Conservation (phyloP, 2,113 vertebrate species). For the Empidonax traillii region DNA sequence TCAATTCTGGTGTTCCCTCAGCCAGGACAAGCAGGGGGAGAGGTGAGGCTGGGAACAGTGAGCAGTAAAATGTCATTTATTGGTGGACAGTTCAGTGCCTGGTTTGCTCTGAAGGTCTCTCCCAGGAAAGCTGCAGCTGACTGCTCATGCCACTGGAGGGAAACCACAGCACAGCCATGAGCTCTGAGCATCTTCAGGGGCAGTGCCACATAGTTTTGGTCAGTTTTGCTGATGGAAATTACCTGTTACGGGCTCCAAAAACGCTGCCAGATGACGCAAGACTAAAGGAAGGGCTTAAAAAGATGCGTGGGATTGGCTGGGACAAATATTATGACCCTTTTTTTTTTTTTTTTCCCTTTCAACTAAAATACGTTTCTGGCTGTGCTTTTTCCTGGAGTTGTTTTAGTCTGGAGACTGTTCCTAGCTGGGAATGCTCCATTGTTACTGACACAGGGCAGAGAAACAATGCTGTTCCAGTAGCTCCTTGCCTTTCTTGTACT, state of each 20-base stretch:
- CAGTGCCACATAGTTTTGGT: accelerated
- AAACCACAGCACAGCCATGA: neutral
- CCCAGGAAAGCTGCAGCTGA: neutral
- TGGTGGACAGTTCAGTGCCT: neutral
- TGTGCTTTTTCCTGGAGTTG: neutral
- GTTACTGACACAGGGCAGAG: neutral
- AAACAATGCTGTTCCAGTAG: neutral
- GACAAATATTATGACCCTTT: accelerated
- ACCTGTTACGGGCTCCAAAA: neutral
- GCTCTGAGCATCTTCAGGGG: accelerated
- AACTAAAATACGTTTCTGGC: neutral
- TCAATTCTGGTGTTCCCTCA: accelerated
- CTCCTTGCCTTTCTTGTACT: neutral
- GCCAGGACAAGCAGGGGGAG: neutral
- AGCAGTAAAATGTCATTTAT: accelerated
- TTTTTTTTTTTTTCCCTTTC: neutral
- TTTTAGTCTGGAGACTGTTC: neutral
- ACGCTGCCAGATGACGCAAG: neutral
- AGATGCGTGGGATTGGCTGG: neutral
- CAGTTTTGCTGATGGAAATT: neutral
- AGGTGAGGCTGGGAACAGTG: neutral
- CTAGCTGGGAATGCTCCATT: neutral
- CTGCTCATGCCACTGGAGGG: conserved; percentile 26
- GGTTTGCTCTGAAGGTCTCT: neutral
- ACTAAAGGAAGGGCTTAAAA: neutral